Base-by-base conservation (phyloP, 2,888 invertebrate genomes). In the Ptychoptera contaminata region DNA sequence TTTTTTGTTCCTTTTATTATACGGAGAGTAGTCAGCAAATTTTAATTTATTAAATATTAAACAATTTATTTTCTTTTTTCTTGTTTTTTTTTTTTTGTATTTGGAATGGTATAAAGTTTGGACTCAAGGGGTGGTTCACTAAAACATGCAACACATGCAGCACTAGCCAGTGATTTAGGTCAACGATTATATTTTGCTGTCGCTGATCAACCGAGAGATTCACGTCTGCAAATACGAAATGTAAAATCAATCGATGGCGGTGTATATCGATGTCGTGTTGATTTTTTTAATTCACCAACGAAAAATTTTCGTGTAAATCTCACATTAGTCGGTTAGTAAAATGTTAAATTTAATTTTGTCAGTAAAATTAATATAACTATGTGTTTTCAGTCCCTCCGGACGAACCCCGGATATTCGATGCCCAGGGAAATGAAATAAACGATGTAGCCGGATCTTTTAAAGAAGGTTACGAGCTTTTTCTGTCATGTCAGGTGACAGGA, bases 281-380 rank as follows among this genome's bases (percentile, higher is more conserved):
- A 92, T 68, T 92, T 88, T 59, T 75, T 82, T 48, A 82, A 88
- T 63, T 84, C 87, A 1, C 90, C 90, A 1, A 91, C 91, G 0
- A 76, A 82, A 56, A 91, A 91, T 64, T 86, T 82, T 58, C 74
- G 78, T 57, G 80, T 88, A 57, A 88, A 87, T 61, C 72, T 91
- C 54, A 87, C 85, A 54, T 77, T 92, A 60, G 80, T 91, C 58
- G 87, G 91, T 91, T 67, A 76, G 82, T 71, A 43, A 14, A 15
- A 12, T 15, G 34, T 8, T 11, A 29, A 16, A 16, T 38, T 2
- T 31, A 40, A 31, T 31, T 40, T 40, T 40, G n/a, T n/a, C n/a
- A n/a, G n/a, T n/a, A n/a, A 7, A 16, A 34, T 34, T n/a, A n/a
- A 34, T 4, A 34, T 10, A 16, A 38, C 16, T 40, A 29, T 40